These are phyloP conservation scores for Pogonocichla stellata DNA, from an alignment of 2,113 vertebrate species.

Conservation along the genomic window DNA sequence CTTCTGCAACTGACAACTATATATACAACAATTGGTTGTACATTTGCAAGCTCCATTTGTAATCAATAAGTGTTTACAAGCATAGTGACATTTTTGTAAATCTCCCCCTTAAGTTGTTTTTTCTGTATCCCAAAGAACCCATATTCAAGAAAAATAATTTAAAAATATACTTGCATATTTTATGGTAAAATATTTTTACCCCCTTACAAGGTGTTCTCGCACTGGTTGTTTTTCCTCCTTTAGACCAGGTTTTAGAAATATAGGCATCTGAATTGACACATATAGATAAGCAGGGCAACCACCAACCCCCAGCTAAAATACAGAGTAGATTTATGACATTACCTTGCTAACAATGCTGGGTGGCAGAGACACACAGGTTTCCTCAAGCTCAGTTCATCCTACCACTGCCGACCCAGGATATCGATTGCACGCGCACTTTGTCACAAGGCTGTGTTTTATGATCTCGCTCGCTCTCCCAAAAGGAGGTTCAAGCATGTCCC, in stretches of 20 bases:
- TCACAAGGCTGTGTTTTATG: not conserved
- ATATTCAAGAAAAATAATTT: not conserved
- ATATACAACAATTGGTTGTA: not conserved
- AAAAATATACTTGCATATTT: not conserved
- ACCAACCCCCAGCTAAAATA: not conserved
- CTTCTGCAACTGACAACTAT: not conserved
- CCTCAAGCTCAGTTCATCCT: not conserved
- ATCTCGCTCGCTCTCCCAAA: too few relatives aligned
- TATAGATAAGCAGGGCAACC: not conserved
- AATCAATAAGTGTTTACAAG: not conserved
- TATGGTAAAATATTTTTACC: not conserved
- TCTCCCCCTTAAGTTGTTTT: not conserved
- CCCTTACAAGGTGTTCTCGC: rapidly evolving
- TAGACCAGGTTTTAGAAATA: not conserved
- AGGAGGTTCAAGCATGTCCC: not conserved
- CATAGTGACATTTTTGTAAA: rapidly evolving
- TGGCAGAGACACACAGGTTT: not conserved
- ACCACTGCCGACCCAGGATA: rapidly evolving
- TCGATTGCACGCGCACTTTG: rapidly evolving
- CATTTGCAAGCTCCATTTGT: not conserved
- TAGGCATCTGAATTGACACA: not conserved
- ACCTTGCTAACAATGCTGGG: too few relatives aligned
- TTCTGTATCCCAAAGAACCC: not conserved
- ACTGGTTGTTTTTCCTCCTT: not conserved
- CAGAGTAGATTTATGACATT: not conserved